phyloP scores from a whole-genome alignment of 2,888 invertebrate genomes.

The Eilema griseolum region DNA sequence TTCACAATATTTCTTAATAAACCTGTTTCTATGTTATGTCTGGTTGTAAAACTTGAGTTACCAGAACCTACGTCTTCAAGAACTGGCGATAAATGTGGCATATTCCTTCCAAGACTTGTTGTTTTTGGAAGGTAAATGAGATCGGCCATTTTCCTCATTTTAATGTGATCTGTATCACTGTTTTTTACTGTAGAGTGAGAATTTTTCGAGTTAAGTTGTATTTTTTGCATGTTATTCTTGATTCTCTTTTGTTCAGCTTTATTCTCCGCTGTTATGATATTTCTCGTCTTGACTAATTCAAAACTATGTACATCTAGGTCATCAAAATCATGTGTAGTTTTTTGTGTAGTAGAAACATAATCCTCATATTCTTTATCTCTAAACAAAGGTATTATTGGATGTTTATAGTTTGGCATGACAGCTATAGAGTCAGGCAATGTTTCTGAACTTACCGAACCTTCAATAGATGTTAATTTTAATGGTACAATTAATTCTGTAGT shows the following conservation, averaged over 20 bases:
- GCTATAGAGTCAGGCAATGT: slow-evolving; percentile 21
- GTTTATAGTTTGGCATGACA: slow-evolving; percentile 11
- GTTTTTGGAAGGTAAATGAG: slow-evolving; percentile 27
- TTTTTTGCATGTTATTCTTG: slow-evolving; percentile 22
- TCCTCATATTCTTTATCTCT: slow-evolving; percentile 49
- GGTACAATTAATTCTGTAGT: slow-evolving; percentile 37
- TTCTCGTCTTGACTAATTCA: slow-evolving; percentile 52
- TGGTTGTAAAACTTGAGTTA: neutral
- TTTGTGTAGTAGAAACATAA: slow-evolving; percentile 31
- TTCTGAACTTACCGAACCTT: slow-evolving; percentile 25
- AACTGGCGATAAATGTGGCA: neutral
- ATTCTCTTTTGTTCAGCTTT: slow-evolving; percentile 8
- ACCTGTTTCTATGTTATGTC: slow-evolving; percentile 9
- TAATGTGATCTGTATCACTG: slow-evolving; percentile 28
- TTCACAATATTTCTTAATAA: slow-evolving; percentile 16
- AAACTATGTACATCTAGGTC: slow-evolving; percentile 35
- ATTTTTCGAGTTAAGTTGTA: slow-evolving; percentile 9
- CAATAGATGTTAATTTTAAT: slow-evolving; percentile 20
- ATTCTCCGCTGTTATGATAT: slow-evolving; percentile 23
- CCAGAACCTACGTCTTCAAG: neutral
- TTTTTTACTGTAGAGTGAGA: slow-evolving; percentile 8
- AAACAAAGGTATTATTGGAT: slow-evolving; percentile 25
- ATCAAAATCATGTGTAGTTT: slow-evolving; percentile 30
- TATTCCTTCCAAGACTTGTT: neutral
- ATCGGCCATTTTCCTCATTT: slow-evolving; percentile 40